Percentiles rank a stretch among this genome's conserved stretches.
These are phyloP conservation scores for Drosophila bocqueti DNA, from an alignment of 1,140 invertebrate species.

Conservation along the genomic window DNA sequence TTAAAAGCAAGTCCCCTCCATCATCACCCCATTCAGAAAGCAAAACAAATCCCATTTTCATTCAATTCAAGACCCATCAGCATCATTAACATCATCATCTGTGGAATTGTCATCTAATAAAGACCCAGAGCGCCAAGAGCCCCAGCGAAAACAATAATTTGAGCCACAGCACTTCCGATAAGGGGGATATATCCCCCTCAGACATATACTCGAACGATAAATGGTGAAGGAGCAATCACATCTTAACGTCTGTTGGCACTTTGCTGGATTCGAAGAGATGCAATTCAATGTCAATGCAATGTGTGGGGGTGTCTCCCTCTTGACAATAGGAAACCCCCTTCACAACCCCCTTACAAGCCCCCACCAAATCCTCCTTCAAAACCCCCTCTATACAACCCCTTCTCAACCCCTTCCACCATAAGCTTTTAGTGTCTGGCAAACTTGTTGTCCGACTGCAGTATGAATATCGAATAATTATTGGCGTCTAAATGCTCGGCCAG, in stretches of 20 bases:
- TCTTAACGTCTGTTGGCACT: constrained; percentile 52
- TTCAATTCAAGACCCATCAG: constrained; percentile 15
- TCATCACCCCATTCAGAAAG: neutral
- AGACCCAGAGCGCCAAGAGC: constrained; percentile 43
- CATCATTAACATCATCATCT: constrained; percentile 38
- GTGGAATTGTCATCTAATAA: constrained; percentile 52
- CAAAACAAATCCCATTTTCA: constrained; percentile 19
- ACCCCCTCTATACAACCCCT: neutral
- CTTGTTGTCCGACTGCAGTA: constrained; percentile 32
- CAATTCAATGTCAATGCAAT: constrained; percentile 63
- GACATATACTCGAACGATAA: neutral
- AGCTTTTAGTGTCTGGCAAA: constrained; percentile 35
- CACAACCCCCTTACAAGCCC: neutral
- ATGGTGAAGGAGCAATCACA: constrained; percentile 13
- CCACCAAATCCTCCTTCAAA: neutral
- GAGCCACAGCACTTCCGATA: constrained; percentile 22
- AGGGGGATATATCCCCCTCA: constrained; percentile 2
- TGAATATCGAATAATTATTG: constrained; percentile 62
- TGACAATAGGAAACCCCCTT: neutral
- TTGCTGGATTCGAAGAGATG: constrained; percentile 36
- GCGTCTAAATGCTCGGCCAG: constrained; percentile 53
- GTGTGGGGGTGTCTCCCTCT: constrained; percentile 11
- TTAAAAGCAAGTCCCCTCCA: neutral
- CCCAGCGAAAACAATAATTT: constrained; percentile 13
- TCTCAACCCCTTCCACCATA: neutral